Percentiles rank a stretch among this genome's conserved stretches.
phyloP scores from a whole-genome alignment of 2,888 invertebrate genomes.

The Prenolepis imparis region DNA sequence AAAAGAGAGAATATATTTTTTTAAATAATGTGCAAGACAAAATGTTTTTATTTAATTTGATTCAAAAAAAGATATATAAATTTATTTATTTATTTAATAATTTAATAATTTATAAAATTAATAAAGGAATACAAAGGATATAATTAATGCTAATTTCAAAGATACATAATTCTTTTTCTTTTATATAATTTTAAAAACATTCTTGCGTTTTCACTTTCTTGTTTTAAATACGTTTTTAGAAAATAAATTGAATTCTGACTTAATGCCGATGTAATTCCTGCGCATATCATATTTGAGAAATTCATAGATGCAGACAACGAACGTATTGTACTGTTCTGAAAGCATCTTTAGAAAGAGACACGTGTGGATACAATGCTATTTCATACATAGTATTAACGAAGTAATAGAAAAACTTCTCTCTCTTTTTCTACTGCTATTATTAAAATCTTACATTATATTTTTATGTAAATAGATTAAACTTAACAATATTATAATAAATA shows the following conservation, averaged over 20 bases:
- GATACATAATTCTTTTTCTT: neutral
- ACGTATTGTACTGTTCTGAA: conserved; percentile 30
- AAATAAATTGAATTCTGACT: conserved; percentile 23
- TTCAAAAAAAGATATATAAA: neutral
- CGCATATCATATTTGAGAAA: conserved; percentile 47
- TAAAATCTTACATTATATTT: neutral
- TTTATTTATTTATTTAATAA: too few relatives aligned
- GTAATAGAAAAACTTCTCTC: neutral
- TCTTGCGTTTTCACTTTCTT: conserved; percentile 12
- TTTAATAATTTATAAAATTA: neutral
- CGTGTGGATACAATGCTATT: neutral
- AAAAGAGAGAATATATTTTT: too few relatives aligned
- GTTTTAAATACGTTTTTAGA: conserved; percentile 19
- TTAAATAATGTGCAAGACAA: too few relatives aligned
- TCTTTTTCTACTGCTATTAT: neutral
- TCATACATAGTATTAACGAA: neutral
- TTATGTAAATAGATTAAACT: neutral
- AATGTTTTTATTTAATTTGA: too few relatives aligned
- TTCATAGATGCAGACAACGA: conserved; percentile 37
- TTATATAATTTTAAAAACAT: neutral
- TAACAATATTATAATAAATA: neutral
- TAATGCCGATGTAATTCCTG: conserved; percentile 26
- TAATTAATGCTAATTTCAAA: neutral
- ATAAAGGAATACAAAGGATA: neutral
- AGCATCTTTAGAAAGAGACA: conserved; percentile 12